Percentiles rank a stretch among this genome's conserved stretches.
Evolutionary conservation across 2,888 invertebrate genomes (phyloP).

Genomic region (Dione vanillae): DNA sequence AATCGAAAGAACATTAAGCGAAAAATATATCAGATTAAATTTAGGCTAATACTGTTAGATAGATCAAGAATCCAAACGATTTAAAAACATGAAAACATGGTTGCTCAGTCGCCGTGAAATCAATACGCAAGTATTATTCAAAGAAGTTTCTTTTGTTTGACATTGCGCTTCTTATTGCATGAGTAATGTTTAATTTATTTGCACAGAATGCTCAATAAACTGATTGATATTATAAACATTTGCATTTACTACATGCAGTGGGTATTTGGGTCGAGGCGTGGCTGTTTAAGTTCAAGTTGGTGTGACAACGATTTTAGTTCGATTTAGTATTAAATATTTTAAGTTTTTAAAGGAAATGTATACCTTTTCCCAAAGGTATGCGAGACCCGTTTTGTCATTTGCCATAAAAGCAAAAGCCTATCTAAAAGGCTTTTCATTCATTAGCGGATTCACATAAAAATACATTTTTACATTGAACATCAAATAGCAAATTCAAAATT

Average conservation of each 20-base stretch:
- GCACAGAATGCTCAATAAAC: constrained; percentile 41
- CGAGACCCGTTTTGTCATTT: background rate
- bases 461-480: background rate
- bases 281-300: background rate
- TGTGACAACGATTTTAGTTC: background rate
- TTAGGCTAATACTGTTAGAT: background rate
- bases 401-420: constrained; percentile 1
- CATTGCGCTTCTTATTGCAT: constrained; percentile 11
- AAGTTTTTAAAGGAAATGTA: background rate
- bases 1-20: background rate
- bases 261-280: background rate
- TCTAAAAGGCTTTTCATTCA: constrained; percentile 1
- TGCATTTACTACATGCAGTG: background rate
- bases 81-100: constrained; percentile 43
- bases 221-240: constrained; percentile 14
- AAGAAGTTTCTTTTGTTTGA: constrained; percentile 7
- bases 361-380: background rate
- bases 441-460: background rate
- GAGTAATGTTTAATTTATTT: constrained; percentile 29
- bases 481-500: background rate
- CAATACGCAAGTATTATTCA: constrained; percentile 32
- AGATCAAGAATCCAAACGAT: constrained; percentile 27
- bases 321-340: background rate
- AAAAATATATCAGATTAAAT: constrained; percentile 20
- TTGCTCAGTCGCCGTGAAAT: constrained; percentile 40